A percentile compares a stretch with the other conserved stretches of the same genome.
phyloP scores from a whole-genome alignment of 1,140 invertebrate genomes.

The Drosophila kepulauana region DNA sequence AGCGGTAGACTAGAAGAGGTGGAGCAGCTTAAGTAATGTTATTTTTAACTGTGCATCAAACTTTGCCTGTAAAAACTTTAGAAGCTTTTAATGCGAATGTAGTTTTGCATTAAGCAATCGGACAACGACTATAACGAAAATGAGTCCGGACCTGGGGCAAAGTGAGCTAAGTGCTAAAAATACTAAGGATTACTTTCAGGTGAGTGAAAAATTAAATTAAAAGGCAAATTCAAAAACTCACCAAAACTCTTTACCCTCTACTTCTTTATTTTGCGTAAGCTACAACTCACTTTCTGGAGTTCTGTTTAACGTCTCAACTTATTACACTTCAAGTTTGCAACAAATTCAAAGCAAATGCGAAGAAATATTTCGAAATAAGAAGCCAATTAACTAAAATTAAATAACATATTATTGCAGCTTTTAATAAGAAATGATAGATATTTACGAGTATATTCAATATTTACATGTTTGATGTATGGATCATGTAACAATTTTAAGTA shows the following conservation, averaged over 20 bases:
- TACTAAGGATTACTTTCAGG: constrained; percentile 56
- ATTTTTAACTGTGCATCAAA: constrained; percentile 52
- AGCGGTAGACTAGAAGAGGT: neutral
- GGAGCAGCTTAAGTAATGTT: constrained; percentile 52
- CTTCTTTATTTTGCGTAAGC: constrained; percentile 11
- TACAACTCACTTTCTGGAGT: constrained; percentile 15
- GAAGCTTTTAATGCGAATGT: constrained; percentile 64
- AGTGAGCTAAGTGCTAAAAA: constrained; percentile 43
- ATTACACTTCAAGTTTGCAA: constrained; percentile 4
- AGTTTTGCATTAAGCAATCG: constrained; percentile 52
- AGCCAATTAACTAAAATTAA: neutral
- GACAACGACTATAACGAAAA: constrained; percentile 43
- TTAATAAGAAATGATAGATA: no score
- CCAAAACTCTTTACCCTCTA: constrained; percentile 34
- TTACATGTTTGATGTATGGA: no score
- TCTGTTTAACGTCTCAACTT: constrained; percentile 41
- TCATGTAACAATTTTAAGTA: no score
- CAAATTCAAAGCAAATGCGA: constrained; percentile 23
- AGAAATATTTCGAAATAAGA: constrained; percentile 37
- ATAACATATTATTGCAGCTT: no score
- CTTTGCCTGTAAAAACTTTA: constrained; percentile 38
- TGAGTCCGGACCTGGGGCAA: constrained; percentile 4
- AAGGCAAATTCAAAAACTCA: constrained; percentile 67
- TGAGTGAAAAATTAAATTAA: constrained; percentile 70
- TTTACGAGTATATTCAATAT: no score